Percentiles rank a stretch among this genome's conserved stretches.
phyloP scores from a whole-genome alignment of 2,888 invertebrate species.

The Nymphalis urticae region DNA sequence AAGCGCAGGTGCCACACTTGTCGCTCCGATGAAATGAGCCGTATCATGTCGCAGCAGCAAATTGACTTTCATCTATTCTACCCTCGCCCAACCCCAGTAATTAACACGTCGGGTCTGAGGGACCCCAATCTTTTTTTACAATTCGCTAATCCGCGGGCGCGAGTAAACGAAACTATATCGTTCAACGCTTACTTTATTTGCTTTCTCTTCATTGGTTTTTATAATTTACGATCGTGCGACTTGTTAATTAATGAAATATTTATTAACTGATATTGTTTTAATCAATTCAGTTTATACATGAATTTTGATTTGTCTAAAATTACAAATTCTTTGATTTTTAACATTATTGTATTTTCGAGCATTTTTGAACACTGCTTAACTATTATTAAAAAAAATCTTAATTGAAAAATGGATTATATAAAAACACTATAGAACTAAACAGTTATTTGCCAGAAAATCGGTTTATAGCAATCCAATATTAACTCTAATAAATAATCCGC shows the following conservation, averaged over 20 bases:
- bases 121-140: constrained; percentile 78
- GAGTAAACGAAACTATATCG: constrained; percentile 68
- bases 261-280: too few species aligned
- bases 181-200: constrained; percentile 58
- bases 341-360: too few species aligned
- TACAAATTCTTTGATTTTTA: too few species aligned
- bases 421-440: too few species aligned
- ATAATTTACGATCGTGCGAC: neutral
- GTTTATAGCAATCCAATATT: constrained; percentile 2
- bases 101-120: constrained; percentile 78
- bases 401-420: too few species aligned
- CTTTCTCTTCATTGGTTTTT: constrained; percentile 39
- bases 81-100: constrained; percentile 79
- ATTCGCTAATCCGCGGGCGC: constrained; percentile 79
- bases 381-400: too few species aligned
- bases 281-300: too few species aligned
- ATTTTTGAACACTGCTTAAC: too few species aligned
- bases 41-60: constrained; percentile 85
- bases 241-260: neutral
- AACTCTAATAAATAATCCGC: constrained; percentile 45
- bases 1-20: constrained; percentile 80
- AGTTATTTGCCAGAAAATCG: neutral
- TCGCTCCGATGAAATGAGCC: constrained; percentile 82
- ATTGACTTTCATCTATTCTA: constrained; percentile 83
- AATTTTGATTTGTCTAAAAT: too few species aligned